These are phyloP conservation scores for Ailuropoda melanoleuca DNA, from an alignment of 2,113 vertebrate species.

Conservation along the genomic window DNA sequence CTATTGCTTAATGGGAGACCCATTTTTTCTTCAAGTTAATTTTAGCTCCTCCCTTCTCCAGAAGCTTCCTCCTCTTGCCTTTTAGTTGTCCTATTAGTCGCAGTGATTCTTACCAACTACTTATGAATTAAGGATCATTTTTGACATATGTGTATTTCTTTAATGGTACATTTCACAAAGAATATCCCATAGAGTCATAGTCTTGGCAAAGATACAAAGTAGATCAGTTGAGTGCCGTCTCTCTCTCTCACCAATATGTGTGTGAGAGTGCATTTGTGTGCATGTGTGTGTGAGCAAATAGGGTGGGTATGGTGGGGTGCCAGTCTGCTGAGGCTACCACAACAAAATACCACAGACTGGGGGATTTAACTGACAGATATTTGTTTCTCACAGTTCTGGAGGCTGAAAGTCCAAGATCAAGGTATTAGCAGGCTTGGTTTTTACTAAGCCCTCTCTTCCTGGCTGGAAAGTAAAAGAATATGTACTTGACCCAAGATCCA, in stretches of 20 bases:
- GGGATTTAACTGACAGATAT: not conserved
- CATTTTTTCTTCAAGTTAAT: not conserved
- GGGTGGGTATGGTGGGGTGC: not conserved
- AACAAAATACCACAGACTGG: not conserved
- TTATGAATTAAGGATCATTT: not conserved
- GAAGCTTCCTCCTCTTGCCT: not conserved
- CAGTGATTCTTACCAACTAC: not conserved
- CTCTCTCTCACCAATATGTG: not conserved
- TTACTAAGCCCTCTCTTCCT: not conserved
- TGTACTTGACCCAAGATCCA: not conserved
- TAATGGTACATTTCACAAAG: not conserved
- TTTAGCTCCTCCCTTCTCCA: not conserved
- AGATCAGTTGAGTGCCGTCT: not conserved
- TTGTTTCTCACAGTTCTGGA: not conserved
- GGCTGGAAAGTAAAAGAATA: not conserved
- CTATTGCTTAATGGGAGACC: not conserved
- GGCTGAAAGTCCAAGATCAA: not conserved
- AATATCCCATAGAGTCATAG: not conserved
- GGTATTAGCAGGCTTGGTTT: not conserved
- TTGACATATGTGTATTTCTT: not conserved
- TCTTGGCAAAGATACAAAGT: not conserved
- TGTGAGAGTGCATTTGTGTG: not conserved
- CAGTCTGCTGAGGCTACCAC: not conserved
- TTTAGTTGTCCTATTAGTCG: not conserved
- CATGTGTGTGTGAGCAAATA: not conserved